Evolutionary conservation across 37 sponge, comb jelly and placozoan genomes (phyloP).

Genomic region (Halisarca cf. caerulea): DNA sequence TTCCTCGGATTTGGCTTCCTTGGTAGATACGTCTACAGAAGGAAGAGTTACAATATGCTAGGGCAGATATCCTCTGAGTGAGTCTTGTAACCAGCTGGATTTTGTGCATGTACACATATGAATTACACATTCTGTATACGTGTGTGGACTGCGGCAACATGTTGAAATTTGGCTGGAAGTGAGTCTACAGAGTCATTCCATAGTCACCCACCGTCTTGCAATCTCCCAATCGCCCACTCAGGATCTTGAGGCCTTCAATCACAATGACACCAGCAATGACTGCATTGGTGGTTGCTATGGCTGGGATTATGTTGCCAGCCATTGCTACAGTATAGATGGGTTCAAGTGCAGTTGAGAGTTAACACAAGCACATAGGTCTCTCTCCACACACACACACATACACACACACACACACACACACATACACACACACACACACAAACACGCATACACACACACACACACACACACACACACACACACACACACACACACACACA

Average conservation of each 20-base stretch:
- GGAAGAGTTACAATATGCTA: background rate
- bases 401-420: too few relatives aligned
- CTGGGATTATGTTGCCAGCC: constrained; percentile 99
- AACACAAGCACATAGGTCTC: too few relatives aligned
- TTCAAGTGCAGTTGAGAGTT: too few relatives aligned
- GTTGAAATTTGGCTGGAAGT: too few relatives aligned
- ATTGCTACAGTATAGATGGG: constrained; percentile 63
- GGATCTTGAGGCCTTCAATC: constrained; percentile 89
- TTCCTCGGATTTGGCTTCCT: constrained; percentile 78
- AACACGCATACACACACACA: too few relatives aligned
- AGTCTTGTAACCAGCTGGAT: background rate
- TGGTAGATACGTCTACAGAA: constrained; percentile 72
- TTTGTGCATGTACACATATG: constrained; percentile 11
- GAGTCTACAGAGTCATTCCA: background rate
- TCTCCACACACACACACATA: too few relatives aligned
- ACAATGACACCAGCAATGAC: constrained; percentile 97
- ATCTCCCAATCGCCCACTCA: constrained; percentile 63
- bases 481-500: too few relatives aligned
- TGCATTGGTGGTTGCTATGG: constrained; percentile 99
- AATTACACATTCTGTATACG: too few relatives aligned
- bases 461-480: too few relatives aligned
- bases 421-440: too few relatives aligned
- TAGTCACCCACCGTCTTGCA: constrained; percentile 84
- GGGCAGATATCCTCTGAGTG: too few relatives aligned
- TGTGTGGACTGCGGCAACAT: too few relatives aligned